Evolutionary conservation across 2,797 vertebrate genomes (phyloP), one percentile per base, ranked within the genome.

Genomic region (Halcyon leucocephala): DNA sequence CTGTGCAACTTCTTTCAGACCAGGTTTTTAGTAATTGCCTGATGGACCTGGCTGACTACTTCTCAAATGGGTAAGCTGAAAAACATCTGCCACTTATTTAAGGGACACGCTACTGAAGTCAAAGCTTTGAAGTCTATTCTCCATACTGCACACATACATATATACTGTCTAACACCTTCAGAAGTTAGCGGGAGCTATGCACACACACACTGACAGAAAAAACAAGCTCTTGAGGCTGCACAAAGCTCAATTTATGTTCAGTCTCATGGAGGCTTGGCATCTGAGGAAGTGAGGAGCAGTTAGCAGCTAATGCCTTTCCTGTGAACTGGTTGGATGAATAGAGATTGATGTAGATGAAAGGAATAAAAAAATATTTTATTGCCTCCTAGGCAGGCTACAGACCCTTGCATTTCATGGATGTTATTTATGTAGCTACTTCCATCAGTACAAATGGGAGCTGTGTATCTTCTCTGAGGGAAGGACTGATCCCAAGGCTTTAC

Each of bases 301-400:
- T 96, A 90, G 91, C 91, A 96, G 93, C 86, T 95, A 93, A 95
- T 95, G 90, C 80, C 55, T 94, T 95, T 94, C 93, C 95, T 95
- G 90, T 94, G 91, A 95, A 90, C 87, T 64, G 60, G 31, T 67
- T 0, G 0, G 70, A 94, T 95, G 93, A 95, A 92, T 86, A 54
- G 66, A 95, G 94, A 82, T 77, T 93, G 83, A 92, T 84, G 80
- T 61, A 74, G 88, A 90, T 94, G 88, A 96, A 96, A 96, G 81
- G 91, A 73, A 90, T 67, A 44, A 79, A 88, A 48, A 86, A 93
- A 24, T 61, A 84, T 70, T 90, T 90, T 82, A 86, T 66, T 60
- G 39, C 95, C 55, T 88, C 44, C 9, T n/a, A 93, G 72, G 39
- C 84, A 90, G 29, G 60, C 51, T 89, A 73, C 31, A 93, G 89